These are phyloP conservation scores for Perognathus longimembris DNA, from an alignment of 2,113 vertebrate species.

Conservation along the genomic window DNA sequence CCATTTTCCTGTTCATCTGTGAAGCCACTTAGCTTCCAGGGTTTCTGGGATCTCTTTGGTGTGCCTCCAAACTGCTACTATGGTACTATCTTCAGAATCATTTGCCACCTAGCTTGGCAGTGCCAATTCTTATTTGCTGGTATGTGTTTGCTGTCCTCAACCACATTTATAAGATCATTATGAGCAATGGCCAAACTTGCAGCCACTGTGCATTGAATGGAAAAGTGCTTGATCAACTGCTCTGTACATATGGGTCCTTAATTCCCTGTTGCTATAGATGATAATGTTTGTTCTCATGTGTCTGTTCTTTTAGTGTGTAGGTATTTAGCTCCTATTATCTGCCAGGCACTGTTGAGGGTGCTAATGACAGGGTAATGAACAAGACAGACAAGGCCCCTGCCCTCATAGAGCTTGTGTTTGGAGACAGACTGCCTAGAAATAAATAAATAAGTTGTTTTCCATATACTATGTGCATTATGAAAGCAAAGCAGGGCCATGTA, in stretches of 20 bases:
- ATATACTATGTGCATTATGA: neutral
- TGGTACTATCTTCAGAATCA: neutral
- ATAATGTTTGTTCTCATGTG: neutral
- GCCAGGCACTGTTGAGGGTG: neutral
- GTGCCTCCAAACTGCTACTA: conserved; percentile 24
- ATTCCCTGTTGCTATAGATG: too few species aligned
- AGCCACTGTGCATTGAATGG: neutral
- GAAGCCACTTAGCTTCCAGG: neutral
- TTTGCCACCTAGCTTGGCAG: neutral
- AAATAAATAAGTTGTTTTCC: conserved; percentile 19
- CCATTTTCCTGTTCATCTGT: conserved; percentile 10
- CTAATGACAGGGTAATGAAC: neutral
- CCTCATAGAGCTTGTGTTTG: neutral
- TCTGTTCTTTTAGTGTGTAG: conserved; percentile 4
- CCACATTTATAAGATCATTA: neutral
- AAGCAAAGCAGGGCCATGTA: neutral
- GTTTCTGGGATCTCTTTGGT: neutral
- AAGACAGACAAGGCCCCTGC: neutral
- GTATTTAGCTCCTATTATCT: neutral
- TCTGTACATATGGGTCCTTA: too few species aligned
- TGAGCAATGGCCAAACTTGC: neutral
- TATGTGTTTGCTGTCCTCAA: neutral
- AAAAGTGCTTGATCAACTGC: neutral
- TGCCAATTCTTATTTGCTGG: neutral
- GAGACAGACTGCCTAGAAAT: neutral